Evolutionary conservation across 2,888 invertebrate species (phyloP).

Genomic region (Malacosoma neustria): DNA sequence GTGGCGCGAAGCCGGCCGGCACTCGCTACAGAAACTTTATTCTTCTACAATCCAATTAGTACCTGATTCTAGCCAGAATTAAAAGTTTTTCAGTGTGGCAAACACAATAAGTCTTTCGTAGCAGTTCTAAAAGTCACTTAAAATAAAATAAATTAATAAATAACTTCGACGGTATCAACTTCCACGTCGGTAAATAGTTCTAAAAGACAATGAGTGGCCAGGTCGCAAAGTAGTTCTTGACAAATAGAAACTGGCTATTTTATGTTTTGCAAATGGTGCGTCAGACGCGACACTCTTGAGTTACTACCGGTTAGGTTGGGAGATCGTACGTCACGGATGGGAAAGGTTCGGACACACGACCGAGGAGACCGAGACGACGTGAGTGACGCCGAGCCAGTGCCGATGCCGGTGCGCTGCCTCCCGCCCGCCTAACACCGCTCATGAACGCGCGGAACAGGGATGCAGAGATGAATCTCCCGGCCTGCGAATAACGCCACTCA

Average conservation of each 20-base stretch:
- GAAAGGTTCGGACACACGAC: slow-evolving; percentile 67
- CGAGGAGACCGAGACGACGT: slow-evolving; percentile 65
- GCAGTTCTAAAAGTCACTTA: background rate
- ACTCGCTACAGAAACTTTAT: slow-evolving; percentile 39
- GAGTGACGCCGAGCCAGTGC: slow-evolving; percentile 52
- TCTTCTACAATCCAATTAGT: slow-evolving; percentile 54
- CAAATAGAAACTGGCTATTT: slow-evolving; percentile 23
- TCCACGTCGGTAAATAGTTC: slow-evolving; percentile 22
- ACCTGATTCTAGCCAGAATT: slow-evolving; percentile 40
- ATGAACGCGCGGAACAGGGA: slow-evolving; percentile 60
- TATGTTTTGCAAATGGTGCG: slow-evolving; percentile 34
- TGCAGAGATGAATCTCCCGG: slow-evolving; percentile 52
- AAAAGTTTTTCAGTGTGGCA: slow-evolving; percentile 22
- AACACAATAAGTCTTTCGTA: background rate
- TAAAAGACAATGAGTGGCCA: slow-evolving; percentile 21
- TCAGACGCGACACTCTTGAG: slow-evolving; percentile 41
- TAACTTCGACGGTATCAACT: slow-evolving; percentile 18
- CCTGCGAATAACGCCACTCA: slow-evolving; percentile 63
- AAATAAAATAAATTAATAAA: background rate
- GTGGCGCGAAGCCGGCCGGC: slow-evolving; percentile 34
- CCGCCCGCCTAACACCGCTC: slow-evolving; percentile 59
- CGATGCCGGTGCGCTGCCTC: slow-evolving; percentile 40
- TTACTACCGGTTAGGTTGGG: slow-evolving; percentile 61
- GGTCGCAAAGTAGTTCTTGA: slow-evolving; percentile 25
- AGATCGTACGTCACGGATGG: slow-evolving; percentile 64